phyloP scores from a whole-genome alignment of 37 sponge, comb jelly and placozoan genomes.

The Diacarnus erythraeanus region DNA sequence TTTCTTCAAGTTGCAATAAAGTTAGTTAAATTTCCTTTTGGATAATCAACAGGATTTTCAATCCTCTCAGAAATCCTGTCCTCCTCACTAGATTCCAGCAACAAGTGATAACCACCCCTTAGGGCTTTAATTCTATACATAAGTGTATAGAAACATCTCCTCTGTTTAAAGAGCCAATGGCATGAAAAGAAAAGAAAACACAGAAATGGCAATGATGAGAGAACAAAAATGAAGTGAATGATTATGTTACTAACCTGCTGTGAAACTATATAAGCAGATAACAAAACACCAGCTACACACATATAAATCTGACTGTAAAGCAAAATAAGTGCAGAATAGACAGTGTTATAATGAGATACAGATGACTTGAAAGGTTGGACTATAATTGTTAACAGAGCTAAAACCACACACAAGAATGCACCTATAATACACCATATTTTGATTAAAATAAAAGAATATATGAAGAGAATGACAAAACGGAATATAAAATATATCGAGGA shows the following conservation, averaged over 20 bases:
- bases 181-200: neutral
- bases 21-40: too few species aligned
- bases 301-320: neutral
- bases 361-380: neutral
- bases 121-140: neutral
- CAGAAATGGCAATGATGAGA: neutral
- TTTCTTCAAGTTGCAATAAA: too few species aligned
- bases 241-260: too few species aligned
- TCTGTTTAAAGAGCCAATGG: neutral
- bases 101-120: slow-evolving; percentile 9
- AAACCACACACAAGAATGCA: neutral
- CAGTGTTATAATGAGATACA: neutral
- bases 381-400: neutral
- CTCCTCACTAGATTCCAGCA: neutral
- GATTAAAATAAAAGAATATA: too few species aligned
- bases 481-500: slow-evolving; percentile 36
- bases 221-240: neutral
- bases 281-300: neutral
- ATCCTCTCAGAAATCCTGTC: neutral
- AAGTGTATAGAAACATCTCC: neutral
- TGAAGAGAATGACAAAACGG: slow-evolving; percentile 36
- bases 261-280: neutral
- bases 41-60: neutral
- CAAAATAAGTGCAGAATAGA: neutral
- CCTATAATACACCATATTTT: too few species aligned